Evolutionary conservation across 2,113 vertebrate species (phyloP).

Genomic region (Chrysemys picta): DNA sequence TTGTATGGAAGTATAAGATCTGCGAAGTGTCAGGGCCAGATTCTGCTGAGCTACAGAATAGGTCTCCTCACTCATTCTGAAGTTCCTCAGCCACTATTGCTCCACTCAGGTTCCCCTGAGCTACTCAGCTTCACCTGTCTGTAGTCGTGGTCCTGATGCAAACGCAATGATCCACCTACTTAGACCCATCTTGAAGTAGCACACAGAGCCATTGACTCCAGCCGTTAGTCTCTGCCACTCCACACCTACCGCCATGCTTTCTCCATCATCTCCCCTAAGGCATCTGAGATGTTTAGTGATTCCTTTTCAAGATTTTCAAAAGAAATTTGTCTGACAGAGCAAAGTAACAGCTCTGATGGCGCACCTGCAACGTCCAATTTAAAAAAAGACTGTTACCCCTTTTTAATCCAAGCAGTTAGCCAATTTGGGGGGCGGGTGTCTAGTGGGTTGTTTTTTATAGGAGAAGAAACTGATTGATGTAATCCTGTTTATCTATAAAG

Average conservation of each 20-base stretch:
- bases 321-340: background rate
- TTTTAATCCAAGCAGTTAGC: background rate
- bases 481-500: background rate
- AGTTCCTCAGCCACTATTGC: background rate
- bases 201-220: background rate
- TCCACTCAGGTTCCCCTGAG: too few species aligned
- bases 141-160: background rate
- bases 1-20: background rate
- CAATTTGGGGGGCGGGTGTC: background rate
- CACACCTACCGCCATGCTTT: background rate
- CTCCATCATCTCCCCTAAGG: background rate
- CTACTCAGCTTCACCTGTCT: background rate
- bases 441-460: background rate
- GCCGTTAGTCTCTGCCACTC: background rate
- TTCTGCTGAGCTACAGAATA: background rate
- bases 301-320: background rate
- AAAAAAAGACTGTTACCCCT: background rate
- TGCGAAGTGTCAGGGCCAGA: background rate
- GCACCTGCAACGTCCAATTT: background rate
- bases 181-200: background rate
- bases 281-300: background rate
- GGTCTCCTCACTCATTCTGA: background rate
- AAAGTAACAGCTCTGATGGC: background rate
- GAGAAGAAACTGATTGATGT: background rate
- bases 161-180: background rate